Conservation (phyloP, 35 echinoderm and acorn worm species). For the Strongylocentrotus purpuratus region DNA sequence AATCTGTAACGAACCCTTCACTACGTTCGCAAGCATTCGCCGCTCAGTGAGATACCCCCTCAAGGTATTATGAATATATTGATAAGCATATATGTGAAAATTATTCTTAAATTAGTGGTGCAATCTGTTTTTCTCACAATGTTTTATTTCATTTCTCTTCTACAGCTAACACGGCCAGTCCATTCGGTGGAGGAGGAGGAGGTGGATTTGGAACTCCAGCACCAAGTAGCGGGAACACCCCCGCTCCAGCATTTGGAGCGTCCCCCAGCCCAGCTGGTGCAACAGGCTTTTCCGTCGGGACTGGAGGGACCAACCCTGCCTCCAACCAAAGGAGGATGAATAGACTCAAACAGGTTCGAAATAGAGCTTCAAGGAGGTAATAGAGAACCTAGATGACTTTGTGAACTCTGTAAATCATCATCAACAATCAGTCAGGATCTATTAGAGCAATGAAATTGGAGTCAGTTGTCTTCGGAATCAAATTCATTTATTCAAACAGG, state of each 20-base stretch:
- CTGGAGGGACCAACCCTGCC: not conserved
- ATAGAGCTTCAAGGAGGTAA: conserved; percentile 19
- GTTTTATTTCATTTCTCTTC: not conserved
- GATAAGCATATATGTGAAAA: no score
- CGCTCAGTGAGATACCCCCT: no score
- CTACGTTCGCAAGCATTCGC: no score
- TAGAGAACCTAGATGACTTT: not conserved
- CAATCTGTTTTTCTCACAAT: not conserved
- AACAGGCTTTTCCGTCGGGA: conserved; percentile 16
- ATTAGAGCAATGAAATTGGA: not conserved
- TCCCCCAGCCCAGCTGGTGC: conserved; percentile 13
- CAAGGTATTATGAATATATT: no score
- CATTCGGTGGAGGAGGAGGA: not conserved
- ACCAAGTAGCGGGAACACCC: not conserved
- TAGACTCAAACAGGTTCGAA: not conserved
- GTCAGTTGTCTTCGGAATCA: not conserved
- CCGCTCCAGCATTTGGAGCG: not conserved
- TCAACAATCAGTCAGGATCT: not conserved
- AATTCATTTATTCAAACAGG: no score
- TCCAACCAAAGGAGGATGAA: not conserved
- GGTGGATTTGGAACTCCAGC: conserved; percentile 17
- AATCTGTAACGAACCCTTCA: no score
- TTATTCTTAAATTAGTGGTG: no score
- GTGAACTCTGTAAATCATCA: not conserved
- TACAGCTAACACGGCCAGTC: not conserved